Evolutionary conservation across 2,888 invertebrate genomes (phyloP).

Genomic region (Acronicta leporina): DNA sequence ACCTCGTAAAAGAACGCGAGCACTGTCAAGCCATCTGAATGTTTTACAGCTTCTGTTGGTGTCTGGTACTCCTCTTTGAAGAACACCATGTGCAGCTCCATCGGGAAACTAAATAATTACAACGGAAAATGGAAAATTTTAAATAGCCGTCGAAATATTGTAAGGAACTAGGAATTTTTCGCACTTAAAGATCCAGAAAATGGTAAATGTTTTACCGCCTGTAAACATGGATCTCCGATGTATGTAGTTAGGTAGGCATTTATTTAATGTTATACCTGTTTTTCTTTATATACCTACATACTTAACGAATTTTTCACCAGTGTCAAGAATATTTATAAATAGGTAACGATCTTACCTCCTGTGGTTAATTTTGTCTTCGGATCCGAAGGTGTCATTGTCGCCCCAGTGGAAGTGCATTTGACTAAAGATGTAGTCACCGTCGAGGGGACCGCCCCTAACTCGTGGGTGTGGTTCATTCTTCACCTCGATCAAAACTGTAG

Average conservation of each 20-base stretch:
- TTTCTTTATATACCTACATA: too few relatives aligned
- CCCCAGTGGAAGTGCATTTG: constrained; percentile 96
- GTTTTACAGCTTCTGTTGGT: constrained; percentile 89
- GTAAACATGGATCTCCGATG: too few relatives aligned
- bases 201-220: too few relatives aligned
- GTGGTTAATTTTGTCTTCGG: constrained; percentile 93
- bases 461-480: constrained; percentile 86
- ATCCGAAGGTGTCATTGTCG: constrained; percentile 93
- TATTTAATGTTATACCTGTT: too few relatives aligned
- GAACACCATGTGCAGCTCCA: constrained; percentile 94
- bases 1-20: constrained; percentile 94
- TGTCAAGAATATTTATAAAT: constrained; percentile 3
- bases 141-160: neutral
- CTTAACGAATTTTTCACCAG: neutral
- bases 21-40: constrained; percentile 93
- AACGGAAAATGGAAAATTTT: neutral
- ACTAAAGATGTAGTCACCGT: constrained; percentile 90
- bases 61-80: constrained; percentile 91
- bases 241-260: too few relatives aligned
- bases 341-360: constrained; percentile 78
- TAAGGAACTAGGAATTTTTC: too few relatives aligned
- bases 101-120: constrained; percentile 89
- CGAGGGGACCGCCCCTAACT: constrained; percentile 91
- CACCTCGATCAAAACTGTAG: constrained; percentile 90
- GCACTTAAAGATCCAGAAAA: too few relatives aligned